Percentiles rank a stretch among this genome's conserved stretches.
phyloP scores from a whole-genome alignment of 1,140 invertebrate genomes.

The Meteorus sp. region DNA sequence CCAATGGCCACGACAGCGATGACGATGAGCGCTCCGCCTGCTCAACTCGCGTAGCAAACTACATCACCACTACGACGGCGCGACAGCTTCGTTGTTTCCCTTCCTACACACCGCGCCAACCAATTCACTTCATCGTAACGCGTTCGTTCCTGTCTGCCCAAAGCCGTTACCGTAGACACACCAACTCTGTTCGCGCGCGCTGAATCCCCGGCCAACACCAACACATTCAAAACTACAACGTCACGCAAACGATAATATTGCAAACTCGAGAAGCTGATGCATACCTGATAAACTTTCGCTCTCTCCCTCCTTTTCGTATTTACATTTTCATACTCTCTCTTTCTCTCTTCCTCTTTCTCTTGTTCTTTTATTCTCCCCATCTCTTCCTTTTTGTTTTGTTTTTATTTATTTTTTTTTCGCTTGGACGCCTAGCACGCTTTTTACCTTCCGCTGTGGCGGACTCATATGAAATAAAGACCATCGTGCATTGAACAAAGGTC shows the following conservation, averaged over 20 bases:
- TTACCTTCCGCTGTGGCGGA: too few relatives aligned
- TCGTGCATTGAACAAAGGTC: neutral
- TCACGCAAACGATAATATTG: constrained; percentile 19
- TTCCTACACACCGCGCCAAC: too few relatives aligned
- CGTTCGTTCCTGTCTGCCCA: neutral
- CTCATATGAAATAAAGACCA: too few relatives aligned
- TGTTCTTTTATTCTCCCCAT: too few relatives aligned
- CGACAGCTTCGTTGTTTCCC: neutral
- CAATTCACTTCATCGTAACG: too few relatives aligned
- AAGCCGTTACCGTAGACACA: neutral
- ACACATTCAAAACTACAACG: neutral
- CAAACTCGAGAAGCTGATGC: constrained; percentile 10
- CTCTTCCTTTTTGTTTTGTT: too few relatives aligned
- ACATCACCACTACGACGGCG: neutral
- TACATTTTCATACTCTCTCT: neutral
- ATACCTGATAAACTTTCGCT: constrained; percentile 2
- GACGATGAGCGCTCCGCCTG: neutral
- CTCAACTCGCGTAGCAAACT: neutral
- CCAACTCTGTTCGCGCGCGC: neutral
- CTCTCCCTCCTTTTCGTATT: neutral
- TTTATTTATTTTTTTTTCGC: too few relatives aligned
- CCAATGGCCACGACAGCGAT: neutral
- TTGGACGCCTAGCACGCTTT: too few relatives aligned
- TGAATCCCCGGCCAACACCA: neutral
- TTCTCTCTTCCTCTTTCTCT: too few relatives aligned